Percentiles rank a stretch among this genome's conserved stretches.
Evolutionary conservation across 2,113 vertebrate species (phyloP).

Genomic region (Coryphaenoides rupestris): DNA sequence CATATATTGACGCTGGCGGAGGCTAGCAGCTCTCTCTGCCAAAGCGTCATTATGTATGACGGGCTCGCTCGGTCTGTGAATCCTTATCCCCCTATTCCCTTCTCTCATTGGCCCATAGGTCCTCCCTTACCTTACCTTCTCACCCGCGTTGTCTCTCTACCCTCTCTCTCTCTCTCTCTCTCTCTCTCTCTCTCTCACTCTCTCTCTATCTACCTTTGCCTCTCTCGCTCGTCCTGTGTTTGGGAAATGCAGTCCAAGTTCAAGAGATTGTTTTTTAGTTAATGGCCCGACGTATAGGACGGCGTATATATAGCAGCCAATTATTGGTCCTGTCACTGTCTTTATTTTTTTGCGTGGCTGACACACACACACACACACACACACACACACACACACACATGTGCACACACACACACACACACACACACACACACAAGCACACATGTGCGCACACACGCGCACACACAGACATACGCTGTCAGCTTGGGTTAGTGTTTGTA

Average conservation of each 20-base stretch:
- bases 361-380: conserved; percentile 3
- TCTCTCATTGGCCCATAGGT: neutral
- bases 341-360: conserved; percentile 23
- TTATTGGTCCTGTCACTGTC: conserved; percentile 37
- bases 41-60: too few relatives aligned
- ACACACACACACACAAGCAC: too few relatives aligned
- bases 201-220: too few relatives aligned
- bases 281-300: conserved; percentile 58
- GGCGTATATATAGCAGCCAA: conserved; percentile 51
- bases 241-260: conserved; percentile 64
- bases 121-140: neutral
- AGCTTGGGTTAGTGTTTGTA: neutral
- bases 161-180: conserved; percentile 1
- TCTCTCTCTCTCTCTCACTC: conserved; percentile 11
- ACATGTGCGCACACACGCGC: too few relatives aligned
- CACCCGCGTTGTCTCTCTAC: conserved; percentile 4
- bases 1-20: too few relatives aligned
- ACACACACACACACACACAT: neutral
- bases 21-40: too few relatives aligned
- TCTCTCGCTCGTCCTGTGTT: conserved; percentile 35
- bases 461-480: neutral
- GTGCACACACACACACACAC: too few relatives aligned
- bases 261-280: conserved; percentile 55
- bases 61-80: too few relatives aligned
- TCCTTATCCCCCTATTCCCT: conserved; percentile 3